Conservation (phyloP, 2,888 invertebrate genomes). For the Entomobrya proxima region DNA sequence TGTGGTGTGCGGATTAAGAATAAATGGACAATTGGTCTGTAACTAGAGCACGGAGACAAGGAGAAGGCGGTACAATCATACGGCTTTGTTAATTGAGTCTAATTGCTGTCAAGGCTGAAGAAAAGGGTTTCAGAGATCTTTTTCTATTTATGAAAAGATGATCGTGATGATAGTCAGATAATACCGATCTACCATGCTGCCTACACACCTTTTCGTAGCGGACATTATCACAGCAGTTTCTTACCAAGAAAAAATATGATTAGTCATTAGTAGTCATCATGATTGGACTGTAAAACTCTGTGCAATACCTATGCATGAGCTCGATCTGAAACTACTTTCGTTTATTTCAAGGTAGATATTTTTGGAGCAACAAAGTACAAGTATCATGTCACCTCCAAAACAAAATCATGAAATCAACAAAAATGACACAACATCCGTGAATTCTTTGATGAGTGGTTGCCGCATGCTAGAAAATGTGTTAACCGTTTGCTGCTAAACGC, state of each 20-base stretch:
- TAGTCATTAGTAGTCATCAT: not conserved
- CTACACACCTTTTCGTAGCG: conserved; percentile 7
- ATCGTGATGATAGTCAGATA: conserved; percentile 1
- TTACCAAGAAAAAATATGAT: conserved; percentile 4
- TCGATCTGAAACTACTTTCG: too few relatives aligned
- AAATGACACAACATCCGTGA: not conserved
- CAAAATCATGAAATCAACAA: not conserved
- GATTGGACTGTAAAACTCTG: not conserved
- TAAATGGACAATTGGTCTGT: conserved; percentile 5
- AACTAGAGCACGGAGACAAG: conserved; percentile 53
- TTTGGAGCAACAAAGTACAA: conserved; percentile 8
- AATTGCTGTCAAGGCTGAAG: conserved; percentile 62
- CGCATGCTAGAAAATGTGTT: not conserved
- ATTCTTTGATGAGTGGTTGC: conserved; percentile 8
- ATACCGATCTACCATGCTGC: not conserved
- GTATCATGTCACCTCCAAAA: conserved; percentile 9
- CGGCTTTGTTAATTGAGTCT: conserved; percentile 42
- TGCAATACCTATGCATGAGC: not conserved
- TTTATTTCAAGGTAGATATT: not conserved
- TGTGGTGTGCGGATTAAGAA: not conserved
- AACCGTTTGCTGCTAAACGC: not conserved
- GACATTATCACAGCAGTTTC: not conserved
- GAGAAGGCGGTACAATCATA: conserved; percentile 45
- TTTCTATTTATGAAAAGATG: not conserved
- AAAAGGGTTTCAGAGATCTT: not conserved